Base-by-base conservation (phyloP, 2,888 invertebrate species). In the Molanna angustata region DNA sequence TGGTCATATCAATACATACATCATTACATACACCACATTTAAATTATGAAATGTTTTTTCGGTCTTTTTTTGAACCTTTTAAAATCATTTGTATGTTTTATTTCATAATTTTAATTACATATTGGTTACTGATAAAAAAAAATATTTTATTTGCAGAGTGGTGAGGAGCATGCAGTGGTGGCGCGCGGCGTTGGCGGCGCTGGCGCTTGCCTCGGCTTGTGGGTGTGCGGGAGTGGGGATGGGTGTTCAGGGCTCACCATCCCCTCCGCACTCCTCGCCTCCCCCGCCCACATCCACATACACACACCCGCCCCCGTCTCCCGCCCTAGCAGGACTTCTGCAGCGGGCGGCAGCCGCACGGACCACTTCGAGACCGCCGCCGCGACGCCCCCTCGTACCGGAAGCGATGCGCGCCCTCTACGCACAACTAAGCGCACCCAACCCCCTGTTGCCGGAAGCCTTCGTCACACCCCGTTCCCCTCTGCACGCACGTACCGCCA, bases 401-500 rank as follows among this genome's bases (percentile, higher is more conserved):
- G 84, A 85, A 65, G 87, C 87, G 63, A 83, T 94, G 82, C 80
- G 86, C 69, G 80, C 88, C 67, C 77, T 94, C 59, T 94, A 94
- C 76, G 74, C 73, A 58, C 70, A 70, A 49, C 72, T 74, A 57
- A 64, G 65, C 48, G 65, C 67, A 11, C 88, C 89, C 70, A 73
- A 79, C 58, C 75, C 77, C 63, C 85, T 86, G 62, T 81, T 78
- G 70, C 82, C 80, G 63, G 78, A 74, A 65, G 82, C 75, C 64
- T 80, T 80, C 61, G 83, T 83, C 64, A 82, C 83, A 68, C 82
- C 83, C 68, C 85, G 80, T 63, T 82, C 81, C 54, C 86, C 86
- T 60, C 72, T 84, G 62, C 76, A 82, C 65, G 84, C 87, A 60
- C 82, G 85, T 65, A 84, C 85, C 62, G 90, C 92, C 62, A 92